phyloP scores from a whole-genome alignment of 2,888 invertebrate species.

The Pachycephus smyrnensis region DNA sequence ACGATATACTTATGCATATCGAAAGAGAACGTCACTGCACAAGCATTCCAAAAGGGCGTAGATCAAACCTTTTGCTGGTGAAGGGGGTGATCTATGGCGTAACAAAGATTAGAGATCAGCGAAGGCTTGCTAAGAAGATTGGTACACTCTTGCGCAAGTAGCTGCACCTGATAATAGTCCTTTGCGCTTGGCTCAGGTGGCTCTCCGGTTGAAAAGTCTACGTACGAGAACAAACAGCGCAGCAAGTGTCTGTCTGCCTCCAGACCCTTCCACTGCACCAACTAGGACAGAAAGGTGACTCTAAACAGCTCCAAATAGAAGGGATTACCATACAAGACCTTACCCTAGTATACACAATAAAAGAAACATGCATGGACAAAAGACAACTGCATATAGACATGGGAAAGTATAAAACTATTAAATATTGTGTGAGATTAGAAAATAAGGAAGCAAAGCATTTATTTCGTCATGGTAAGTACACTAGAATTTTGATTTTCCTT shows the following conservation, averaged over 20 bases:
- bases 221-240: slow-evolving; percentile 91
- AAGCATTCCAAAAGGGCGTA: background rate
- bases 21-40: background rate
- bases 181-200: slow-evolving; percentile 70
- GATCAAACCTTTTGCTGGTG: slow-evolving; percentile 77
- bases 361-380: background rate
- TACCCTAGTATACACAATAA: background rate
- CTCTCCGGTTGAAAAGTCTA: slow-evolving; percentile 81
- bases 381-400: background rate
- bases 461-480: background rate
- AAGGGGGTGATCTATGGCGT: slow-evolving; percentile 86
- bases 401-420: background rate
- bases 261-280: slow-evolving; percentile 91
- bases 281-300: slow-evolving; percentile 70
- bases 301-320: slow-evolving; percentile 25
- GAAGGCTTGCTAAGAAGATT: slow-evolving; percentile 87
- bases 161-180: slow-evolving; percentile 75
- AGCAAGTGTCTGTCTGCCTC: slow-evolving; percentile 97
- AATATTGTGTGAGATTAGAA: background rate
- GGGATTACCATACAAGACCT: background rate
- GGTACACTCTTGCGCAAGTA: slow-evolving; percentile 82
- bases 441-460: background rate
- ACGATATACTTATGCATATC: background rate
- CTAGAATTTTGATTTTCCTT: background rate
- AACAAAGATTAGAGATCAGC: slow-evolving; percentile 88